phyloP scores from a whole-genome alignment of 2,797 vertebrate species.

The Sebastes vulpes region DNA sequence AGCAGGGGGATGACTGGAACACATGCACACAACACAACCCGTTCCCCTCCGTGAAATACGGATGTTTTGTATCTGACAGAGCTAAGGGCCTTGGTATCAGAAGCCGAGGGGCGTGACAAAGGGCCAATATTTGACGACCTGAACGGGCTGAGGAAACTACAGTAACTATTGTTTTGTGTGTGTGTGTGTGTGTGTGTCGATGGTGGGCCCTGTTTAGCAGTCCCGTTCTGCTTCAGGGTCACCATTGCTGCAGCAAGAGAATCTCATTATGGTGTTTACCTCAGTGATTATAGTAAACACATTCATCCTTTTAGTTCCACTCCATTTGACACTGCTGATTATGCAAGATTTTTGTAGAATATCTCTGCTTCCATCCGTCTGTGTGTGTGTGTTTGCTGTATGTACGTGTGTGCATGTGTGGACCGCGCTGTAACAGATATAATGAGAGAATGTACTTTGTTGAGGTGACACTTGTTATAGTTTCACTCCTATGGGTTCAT shows the following conservation, averaged over 20 bases:
- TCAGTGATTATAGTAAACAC: slow-evolving; percentile 43
- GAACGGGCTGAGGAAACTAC: background rate
- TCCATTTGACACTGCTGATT: slow-evolving; percentile 40
- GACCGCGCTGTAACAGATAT: background rate
- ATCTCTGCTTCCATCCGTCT: background rate
- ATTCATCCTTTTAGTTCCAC: slow-evolving; percentile 51
- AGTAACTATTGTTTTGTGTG: background rate
- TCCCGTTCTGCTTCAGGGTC: slow-evolving; percentile 21
- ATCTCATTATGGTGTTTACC: slow-evolving; percentile 33
- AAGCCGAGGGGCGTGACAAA: too few species aligned
- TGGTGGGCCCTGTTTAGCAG: slow-evolving; percentile 7
- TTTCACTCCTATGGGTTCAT: background rate
- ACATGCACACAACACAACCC: too few species aligned
- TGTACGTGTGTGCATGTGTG: background rate
- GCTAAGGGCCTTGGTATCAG: too few species aligned
- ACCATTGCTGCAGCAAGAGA: slow-evolving; percentile 33
- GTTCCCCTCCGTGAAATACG: too few species aligned
- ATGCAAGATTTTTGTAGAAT: slow-evolving; percentile 1
- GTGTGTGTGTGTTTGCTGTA: background rate
- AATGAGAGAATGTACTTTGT: background rate
- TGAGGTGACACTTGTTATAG: background rate
- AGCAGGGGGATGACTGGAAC: too few species aligned
- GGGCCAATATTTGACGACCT: too few species aligned
- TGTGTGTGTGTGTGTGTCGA: background rate
- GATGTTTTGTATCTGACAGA: too few species aligned